Conservation (phyloP, 2,113 vertebrate species). For the Antigone vipio region DNA sequence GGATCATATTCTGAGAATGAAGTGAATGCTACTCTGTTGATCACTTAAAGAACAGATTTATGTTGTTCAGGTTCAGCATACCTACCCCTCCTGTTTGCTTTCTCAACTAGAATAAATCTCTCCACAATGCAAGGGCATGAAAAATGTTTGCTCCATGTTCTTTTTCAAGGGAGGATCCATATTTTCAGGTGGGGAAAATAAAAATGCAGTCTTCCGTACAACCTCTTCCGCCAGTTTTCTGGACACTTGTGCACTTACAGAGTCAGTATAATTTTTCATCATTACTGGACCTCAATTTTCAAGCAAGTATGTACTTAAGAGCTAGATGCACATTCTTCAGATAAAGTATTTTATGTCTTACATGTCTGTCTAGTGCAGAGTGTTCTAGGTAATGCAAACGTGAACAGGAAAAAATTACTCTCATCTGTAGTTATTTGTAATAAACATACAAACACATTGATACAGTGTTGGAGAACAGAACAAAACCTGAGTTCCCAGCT, state of each 20-base stretch:
- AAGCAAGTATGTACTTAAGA: neutral
- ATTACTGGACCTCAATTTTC: neutral
- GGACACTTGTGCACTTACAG: fast-evolving
- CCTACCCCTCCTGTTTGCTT: neutral
- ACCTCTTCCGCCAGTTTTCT: neutral
- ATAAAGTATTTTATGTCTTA: neutral
- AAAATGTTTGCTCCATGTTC: neutral
- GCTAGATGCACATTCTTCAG: neutral
- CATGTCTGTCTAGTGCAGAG: neutral
- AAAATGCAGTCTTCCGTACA: neutral
- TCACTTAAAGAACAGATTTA: neutral
- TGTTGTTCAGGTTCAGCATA: neutral
- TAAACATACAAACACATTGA: neutral
- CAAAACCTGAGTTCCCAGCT: neutral
- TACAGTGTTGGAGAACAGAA: neutral
- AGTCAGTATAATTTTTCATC: neutral
- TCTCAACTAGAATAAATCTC: neutral
- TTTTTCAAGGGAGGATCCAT: neutral
- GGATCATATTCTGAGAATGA: neutral
- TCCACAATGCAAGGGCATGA: neutral
- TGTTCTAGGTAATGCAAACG: neutral
- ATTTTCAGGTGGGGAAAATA: neutral
- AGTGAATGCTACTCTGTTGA: neutral
- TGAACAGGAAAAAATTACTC: neutral
- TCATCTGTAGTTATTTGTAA: neutral